Evolutionary conservation across 2,888 invertebrate genomes (phyloP).

Genomic region (Steromphala cineraria): DNA sequence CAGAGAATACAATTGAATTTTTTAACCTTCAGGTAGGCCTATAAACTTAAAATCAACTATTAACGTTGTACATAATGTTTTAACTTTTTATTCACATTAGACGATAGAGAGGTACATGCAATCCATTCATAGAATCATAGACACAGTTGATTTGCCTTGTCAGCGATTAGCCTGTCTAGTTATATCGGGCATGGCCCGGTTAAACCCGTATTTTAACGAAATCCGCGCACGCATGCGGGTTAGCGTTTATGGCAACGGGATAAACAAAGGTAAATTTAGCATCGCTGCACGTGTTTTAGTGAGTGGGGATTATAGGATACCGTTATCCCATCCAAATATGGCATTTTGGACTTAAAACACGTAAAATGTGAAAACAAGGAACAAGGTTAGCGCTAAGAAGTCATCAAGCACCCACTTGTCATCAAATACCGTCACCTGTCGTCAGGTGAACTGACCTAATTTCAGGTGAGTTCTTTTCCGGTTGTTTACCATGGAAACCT

Average conservation of each 20-base stretch:
- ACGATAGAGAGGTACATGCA: no score
- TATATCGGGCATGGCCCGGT: not conserved
- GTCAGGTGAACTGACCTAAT: not conserved
- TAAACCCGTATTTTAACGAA: not conserved
- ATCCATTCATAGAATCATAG: no score
- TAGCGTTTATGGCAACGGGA: constrained; percentile 19
- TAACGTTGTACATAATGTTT: no score
- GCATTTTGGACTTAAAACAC: no score
- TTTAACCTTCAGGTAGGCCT: no score
- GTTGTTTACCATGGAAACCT: not conserved
- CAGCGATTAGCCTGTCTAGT: no score
- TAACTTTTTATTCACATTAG: no score
- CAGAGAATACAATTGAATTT: no score
- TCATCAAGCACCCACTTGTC: not conserved
- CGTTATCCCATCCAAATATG: no score
- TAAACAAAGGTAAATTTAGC: constrained; percentile 16
- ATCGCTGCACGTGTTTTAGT: not conserved
- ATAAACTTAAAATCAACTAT: no score
- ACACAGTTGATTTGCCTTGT: no score
- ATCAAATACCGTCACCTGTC: not conserved
- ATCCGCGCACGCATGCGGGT: constrained; percentile 9
- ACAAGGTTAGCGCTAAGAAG: not conserved
- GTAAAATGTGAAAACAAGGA: no score
- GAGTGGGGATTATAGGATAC: not conserved
- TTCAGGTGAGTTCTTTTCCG: not conserved